A percentile compares a stretch with the other conserved stretches of the same genome.
Evolutionary conservation across 2,797 vertebrate species (phyloP).

Genomic region (Sebastes nivosus): DNA sequence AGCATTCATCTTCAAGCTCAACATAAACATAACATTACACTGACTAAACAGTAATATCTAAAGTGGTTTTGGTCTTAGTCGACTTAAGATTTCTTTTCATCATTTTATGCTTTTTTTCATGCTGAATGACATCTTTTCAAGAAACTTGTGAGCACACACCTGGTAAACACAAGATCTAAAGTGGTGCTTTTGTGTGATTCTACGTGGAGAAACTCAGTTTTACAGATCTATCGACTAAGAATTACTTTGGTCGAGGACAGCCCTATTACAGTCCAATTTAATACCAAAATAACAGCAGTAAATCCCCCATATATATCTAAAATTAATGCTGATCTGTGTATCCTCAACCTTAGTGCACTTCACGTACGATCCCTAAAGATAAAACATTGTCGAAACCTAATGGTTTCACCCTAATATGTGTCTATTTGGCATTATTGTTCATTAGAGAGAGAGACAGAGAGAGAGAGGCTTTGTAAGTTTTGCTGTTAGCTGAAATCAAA

Average conservation of each 20-base stretch:
- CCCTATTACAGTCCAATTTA: not conserved
- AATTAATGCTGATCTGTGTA: not conserved
- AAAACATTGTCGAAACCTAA: not conserved
- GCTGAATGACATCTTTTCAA: too few relatives aligned
- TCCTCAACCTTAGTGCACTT: not conserved
- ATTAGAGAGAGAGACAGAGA: not conserved
- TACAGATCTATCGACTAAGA: too few relatives aligned
- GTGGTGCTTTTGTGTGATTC: too few relatives aligned
- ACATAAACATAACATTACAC: not conserved
- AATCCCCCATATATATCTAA: not conserved
- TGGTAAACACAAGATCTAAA: too few relatives aligned
- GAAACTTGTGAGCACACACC: too few relatives aligned
- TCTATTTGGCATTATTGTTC: not conserved
- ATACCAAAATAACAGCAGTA: not conserved
- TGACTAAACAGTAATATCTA: not conserved
- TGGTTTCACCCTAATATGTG: not conserved
- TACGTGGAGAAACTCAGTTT: too few relatives aligned
- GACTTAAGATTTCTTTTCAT: too few relatives aligned
- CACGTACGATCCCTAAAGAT: not conserved
- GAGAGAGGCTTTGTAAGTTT: not conserved
- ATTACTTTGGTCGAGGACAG: too few relatives aligned
- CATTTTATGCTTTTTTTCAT: too few relatives aligned
- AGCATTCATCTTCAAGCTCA: not conserved
- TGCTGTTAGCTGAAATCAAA: not conserved
- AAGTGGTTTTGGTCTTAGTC: too few relatives aligned